Evolutionary conservation across 2,888 invertebrate genomes (phyloP).

Genomic region (Pandemis cinnamomeana): DNA sequence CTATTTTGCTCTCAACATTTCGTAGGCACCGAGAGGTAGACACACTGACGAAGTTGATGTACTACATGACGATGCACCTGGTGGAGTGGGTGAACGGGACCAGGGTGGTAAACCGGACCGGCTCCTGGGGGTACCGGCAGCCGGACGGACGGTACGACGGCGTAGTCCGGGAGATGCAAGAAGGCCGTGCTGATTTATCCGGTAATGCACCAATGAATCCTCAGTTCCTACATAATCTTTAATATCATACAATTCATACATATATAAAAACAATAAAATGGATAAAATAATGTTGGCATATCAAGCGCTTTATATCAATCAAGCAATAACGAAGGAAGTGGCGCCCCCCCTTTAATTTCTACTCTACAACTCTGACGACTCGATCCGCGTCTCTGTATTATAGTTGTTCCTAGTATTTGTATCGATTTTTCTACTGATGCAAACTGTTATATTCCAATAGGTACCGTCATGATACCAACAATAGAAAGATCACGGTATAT

Average conservation of each 20-base stretch:
- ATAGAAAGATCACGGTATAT: constrained; percentile 46
- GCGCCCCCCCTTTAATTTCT: too few relatives aligned
- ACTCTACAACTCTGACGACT: too few relatives aligned
- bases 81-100: constrained; percentile 61
- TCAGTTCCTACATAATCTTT: too few relatives aligned
- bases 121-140: constrained; percentile 60
- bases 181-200: constrained; percentile 61
- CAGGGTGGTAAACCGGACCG: constrained; percentile 48
- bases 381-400: not conserved
- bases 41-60: constrained; percentile 59
- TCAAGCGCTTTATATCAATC: too few relatives aligned
- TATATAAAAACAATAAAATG: too few relatives aligned
- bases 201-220: constrained; percentile 44
- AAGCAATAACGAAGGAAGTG: too few relatives aligned
- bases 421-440: not conserved
- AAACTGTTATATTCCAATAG: constrained; percentile 9
- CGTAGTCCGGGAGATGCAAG: constrained; percentile 58
- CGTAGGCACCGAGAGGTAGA: constrained; percentile 56
- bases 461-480: constrained; percentile 39
- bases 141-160: constrained; percentile 62
- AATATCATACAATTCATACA: too few relatives aligned
- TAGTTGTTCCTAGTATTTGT: too few relatives aligned
- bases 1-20: constrained; percentile 13
- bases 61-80: constrained; percentile 57
- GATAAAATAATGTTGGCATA: too few relatives aligned